Percentiles rank a stretch among this genome's conserved stretches.
Conservation (phyloP, 2,797 vertebrate genomes). For the Odontamblyopus rebecca region DNA sequence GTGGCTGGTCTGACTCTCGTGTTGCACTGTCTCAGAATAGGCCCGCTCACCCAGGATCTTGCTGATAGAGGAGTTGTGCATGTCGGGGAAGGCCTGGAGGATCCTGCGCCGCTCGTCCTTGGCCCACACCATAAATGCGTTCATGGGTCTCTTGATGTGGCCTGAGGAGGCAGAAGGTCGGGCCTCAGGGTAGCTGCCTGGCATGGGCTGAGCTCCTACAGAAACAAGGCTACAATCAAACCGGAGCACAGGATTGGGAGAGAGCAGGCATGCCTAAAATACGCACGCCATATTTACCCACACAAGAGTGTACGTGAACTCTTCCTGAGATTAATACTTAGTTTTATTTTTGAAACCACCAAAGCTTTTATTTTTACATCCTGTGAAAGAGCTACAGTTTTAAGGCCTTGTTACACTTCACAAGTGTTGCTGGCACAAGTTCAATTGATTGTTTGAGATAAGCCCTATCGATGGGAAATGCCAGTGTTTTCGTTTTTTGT, state of each 20-base stretch:
- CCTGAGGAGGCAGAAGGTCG: slow-evolving; percentile 83
- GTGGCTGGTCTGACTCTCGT: slow-evolving; percentile 51
- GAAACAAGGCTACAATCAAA: slow-evolving; percentile 21
- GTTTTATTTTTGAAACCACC: background rate
- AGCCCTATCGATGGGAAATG: no score
- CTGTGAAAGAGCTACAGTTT: background rate
- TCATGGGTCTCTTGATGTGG: slow-evolving; percentile 98
- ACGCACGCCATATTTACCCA: background rate
- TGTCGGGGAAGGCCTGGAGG: slow-evolving; percentile 94
- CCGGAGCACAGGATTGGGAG: background rate
- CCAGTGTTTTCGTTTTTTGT: background rate
- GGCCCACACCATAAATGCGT: slow-evolving; percentile 99
- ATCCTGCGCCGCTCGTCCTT: slow-evolving; percentile 96
- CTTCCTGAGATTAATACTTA: background rate
- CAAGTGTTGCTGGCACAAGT: background rate
- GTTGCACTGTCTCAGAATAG: slow-evolving; percentile 53
- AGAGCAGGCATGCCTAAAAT: background rate
- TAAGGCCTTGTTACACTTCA: background rate
- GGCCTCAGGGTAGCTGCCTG: slow-evolving; percentile 83
- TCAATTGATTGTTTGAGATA: background rate
- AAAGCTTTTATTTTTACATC: background rate
- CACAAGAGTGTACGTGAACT: background rate
- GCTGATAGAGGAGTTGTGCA: slow-evolving; percentile 99
- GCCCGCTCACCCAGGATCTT: slow-evolving; percentile 92
- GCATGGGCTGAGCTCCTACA: slow-evolving; percentile 71